These are phyloP conservation scores for Climacteris rufus DNA, from an alignment of 2,113 vertebrate species.

Conservation along the genomic window DNA sequence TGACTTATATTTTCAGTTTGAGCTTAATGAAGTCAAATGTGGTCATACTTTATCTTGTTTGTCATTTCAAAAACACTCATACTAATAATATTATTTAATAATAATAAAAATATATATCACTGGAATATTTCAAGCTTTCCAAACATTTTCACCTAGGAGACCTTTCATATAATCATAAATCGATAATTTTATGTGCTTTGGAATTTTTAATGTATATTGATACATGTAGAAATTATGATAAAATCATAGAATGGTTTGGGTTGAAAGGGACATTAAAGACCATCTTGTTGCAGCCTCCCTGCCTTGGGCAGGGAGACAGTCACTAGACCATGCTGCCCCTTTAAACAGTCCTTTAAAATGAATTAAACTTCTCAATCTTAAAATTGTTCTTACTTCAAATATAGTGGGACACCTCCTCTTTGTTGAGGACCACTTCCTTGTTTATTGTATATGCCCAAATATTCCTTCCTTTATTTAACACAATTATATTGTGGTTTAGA, in stretches of 20 bases:
- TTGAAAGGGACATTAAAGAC: background rate
- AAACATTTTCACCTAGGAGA: background rate
- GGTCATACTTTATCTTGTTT: background rate
- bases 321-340: background rate
- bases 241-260: background rate
- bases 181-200: background rate
- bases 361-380: background rate
- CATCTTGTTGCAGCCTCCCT: background rate
- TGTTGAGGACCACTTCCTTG: background rate
- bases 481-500: background rate
- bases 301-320: background rate
- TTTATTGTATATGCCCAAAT: background rate
- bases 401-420: rapidly evolving
- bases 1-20: background rate
- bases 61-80: background rate
- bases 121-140: background rate
- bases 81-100: too few relatives aligned
- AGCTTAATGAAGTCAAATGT: background rate
- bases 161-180: background rate
- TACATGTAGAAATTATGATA: background rate
- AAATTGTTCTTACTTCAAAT: background rate
- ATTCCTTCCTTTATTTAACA: background rate
- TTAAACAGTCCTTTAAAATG: background rate
- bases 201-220: background rate
- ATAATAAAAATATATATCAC: background rate